Base-by-base conservation (phyloP, 2,113 vertebrate genomes). In the Lucifuga dentata region DNA sequence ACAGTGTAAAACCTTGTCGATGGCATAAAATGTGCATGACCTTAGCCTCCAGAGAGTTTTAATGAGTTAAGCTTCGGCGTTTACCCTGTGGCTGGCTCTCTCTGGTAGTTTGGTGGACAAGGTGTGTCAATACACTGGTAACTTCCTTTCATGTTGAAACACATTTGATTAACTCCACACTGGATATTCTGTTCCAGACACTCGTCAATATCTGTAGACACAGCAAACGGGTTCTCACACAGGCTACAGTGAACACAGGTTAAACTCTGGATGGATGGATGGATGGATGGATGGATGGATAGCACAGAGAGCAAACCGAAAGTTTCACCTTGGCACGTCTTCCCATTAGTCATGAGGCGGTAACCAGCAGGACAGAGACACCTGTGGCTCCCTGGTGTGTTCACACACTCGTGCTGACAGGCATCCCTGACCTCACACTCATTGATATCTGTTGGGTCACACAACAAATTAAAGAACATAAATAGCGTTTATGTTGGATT, bases 81-180 rank as follows among this genome's bases (percentile, higher is more conserved):
- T 0, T 94, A 99, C 97, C 97, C 96, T 59, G 95, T 95, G 56
- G 86, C 75, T 3, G 89, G 86, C 57, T 99, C 96, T 71, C 96
- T 92, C 43, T 94, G 94, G 83, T 97, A 98, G 89, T 93, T 94
- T 8, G 94, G 94, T 2, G 97, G 98, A 74, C 98, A 99, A 15
- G 97, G 97, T 0, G 97, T 98, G 71, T 99, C 95, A 2, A 98
- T 95, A 82, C 98, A 99, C 62, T 94, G 94, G 92, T 95, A 97
- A 84, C 94, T 95, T 80, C 98, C 98, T 90, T 96, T 94, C 92
- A 92, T 95, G 90, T 99, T 99, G 87, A 99, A 99, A 79, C 98
- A 99, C 96, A 98, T 95, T 53, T 87, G 94, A 68, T 97, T 98
- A 0, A 83, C 80, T 50, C 96, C 96, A 84, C 98, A 99, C 17